Percentiles rank a stretch among this genome's conserved stretches.
Evolutionary conservation across 2,113 vertebrate species (phyloP).

Genomic region (Vombatus ursinus): DNA sequence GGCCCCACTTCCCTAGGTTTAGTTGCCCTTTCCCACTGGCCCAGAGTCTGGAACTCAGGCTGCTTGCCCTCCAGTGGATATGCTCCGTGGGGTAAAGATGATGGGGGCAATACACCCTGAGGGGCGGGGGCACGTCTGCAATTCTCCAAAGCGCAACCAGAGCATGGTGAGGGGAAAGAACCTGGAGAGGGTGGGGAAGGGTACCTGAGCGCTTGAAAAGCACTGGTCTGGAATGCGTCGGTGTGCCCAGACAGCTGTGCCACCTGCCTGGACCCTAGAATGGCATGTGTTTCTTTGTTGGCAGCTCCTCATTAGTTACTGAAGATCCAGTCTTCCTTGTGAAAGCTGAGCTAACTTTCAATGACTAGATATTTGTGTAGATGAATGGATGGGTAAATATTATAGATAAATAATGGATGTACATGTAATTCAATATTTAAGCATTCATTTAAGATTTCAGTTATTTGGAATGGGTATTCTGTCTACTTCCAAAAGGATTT

Average conservation of each 20-base stretch:
- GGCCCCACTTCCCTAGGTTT: neutral
- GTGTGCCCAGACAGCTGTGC: neutral
- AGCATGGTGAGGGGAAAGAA: neutral
- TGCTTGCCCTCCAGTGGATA: neutral
- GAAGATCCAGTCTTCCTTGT: neutral
- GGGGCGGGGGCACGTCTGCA: neutral
- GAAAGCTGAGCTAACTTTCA: neutral
- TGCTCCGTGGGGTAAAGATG: neutral
- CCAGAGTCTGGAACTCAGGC: neutral
- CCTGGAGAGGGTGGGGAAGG: neutral
- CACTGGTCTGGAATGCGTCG: neutral
- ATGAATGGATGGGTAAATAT: neutral
- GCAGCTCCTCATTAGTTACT: neutral
- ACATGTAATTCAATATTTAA: neutral
- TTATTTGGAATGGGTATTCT: neutral
- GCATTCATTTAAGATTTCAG: neutral
- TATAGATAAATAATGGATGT: neutral
- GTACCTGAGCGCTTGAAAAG: neutral
- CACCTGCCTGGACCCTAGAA: neutral
- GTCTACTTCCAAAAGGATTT: constrained; percentile 31
- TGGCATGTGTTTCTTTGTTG: neutral
- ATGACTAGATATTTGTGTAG: neutral
- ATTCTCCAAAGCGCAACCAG: neutral
- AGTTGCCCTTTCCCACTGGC: neutral
- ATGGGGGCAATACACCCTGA: neutral